Evolutionary conservation across 1,140 invertebrate genomes (phyloP).

Genomic region (Lamellibrachia luymesi): DNA sequence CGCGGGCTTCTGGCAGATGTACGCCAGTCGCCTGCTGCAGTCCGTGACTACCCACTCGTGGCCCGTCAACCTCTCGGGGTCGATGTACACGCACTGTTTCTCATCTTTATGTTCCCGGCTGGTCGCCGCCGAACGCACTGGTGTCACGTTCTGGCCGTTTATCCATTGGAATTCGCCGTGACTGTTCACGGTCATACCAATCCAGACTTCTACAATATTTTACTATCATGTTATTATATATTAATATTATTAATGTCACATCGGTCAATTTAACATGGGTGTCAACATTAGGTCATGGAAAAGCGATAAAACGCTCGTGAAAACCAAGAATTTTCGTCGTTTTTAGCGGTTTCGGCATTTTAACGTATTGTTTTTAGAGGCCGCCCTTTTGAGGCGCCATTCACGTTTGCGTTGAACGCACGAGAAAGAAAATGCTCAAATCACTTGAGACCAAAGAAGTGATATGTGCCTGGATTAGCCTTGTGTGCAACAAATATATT

Average conservation of each 20-base stretch:
- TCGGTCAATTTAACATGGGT: too few species aligned
- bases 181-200: background rate
- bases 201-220: background rate
- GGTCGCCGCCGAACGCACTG: background rate
- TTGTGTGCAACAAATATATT: too few species aligned
- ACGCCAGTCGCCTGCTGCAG: background rate
- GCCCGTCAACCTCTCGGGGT: background rate
- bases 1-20: background rate
- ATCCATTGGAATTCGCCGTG: background rate
- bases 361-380: too few species aligned
- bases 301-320: too few species aligned
- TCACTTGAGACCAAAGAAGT: too few species aligned
- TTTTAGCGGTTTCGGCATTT: too few species aligned
- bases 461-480: too few species aligned
- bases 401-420: too few species aligned
- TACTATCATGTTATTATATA: background rate
- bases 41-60: background rate
- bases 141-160: background rate
- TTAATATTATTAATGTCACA: background rate
- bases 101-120: background rate
- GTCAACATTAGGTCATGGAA: too few species aligned
- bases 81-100: background rate
- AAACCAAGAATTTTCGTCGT: too few species aligned
- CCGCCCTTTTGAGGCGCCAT: too few species aligned
- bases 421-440: too few species aligned